Percentiles rank a stretch among this genome's conserved stretches.
Conservation (phyloP, 2,888 invertebrate genomes). For the Cordilura impudica region DNA sequence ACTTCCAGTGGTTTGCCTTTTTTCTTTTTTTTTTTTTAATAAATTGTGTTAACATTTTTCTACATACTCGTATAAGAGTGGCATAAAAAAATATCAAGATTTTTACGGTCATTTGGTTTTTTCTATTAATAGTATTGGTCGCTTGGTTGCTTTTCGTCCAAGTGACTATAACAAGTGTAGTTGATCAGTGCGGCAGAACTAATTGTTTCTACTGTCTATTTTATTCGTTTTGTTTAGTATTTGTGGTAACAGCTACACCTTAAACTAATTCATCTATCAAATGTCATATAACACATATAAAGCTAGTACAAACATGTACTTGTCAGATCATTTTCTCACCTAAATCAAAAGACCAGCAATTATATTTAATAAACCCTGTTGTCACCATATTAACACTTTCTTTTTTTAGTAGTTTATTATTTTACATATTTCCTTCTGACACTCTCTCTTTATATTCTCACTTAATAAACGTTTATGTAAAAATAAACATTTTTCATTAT, state of each 20-base stretch:
- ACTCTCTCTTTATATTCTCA: background rate
- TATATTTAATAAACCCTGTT: slow-evolving; percentile 33
- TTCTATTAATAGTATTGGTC: slow-evolving; percentile 47
- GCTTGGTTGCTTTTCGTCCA: slow-evolving; percentile 33
- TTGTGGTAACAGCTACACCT: background rate
- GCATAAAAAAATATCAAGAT: slow-evolving; percentile 8
- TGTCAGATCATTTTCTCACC: background rate
- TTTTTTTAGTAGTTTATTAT: background rate
- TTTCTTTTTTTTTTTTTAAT: background rate
- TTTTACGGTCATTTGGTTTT: slow-evolving; percentile 60
- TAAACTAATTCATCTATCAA: slow-evolving; percentile 3
- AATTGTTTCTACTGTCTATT: slow-evolving; percentile 39
- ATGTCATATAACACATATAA: slow-evolving; percentile 28
- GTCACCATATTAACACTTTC: slow-evolving; percentile 49
- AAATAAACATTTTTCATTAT: background rate
- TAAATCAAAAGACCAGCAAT: slow-evolving; percentile 26
- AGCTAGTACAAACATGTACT: too few species aligned
- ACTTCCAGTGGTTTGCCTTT: background rate
- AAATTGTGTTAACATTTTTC: background rate
- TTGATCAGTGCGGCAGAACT: slow-evolving; percentile 63
- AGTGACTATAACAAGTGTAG: slow-evolving; percentile 30
- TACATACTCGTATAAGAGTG: background rate
- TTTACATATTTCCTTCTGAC: background rate
- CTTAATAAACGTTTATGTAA: background rate
- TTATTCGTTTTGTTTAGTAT: background rate